phyloP scores from a whole-genome alignment of 2,113 vertebrate genomes.

The Hystrix brachyura region DNA sequence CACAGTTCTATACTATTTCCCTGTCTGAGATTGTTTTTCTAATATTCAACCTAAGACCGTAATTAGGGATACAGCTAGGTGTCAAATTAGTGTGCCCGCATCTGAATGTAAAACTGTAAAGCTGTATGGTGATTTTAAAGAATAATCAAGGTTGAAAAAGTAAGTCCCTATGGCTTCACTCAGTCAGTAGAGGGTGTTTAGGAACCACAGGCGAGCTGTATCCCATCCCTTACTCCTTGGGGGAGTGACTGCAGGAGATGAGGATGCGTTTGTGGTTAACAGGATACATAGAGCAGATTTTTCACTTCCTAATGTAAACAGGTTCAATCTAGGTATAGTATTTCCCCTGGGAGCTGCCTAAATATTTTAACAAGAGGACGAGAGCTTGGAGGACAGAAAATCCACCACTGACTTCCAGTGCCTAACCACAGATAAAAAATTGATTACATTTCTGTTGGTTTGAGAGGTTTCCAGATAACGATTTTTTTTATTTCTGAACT shows the following conservation, averaged over 20 bases:
- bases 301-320: slow-evolving; percentile 86
- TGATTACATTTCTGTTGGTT: slow-evolving; percentile 82
- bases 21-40: slow-evolving; percentile 8
- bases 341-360: slow-evolving; percentile 78
- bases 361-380: slow-evolving; percentile 84
- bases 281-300: slow-evolving; percentile 80
- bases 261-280: slow-evolving; percentile 82
- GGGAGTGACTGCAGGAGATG: slow-evolving; percentile 70
- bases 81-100: slow-evolving; percentile 58
- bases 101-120: slow-evolving; percentile 59
- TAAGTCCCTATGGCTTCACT: neutral
- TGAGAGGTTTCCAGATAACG: slow-evolving; percentile 83
- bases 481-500: slow-evolving; percentile 83
- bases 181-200: slow-evolving; percentile 64
- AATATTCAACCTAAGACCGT: slow-evolving; percentile 38
- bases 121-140: slow-evolving; percentile 61
- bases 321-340: slow-evolving; percentile 77
- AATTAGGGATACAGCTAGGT: slow-evolving; percentile 65
- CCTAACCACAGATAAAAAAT: slow-evolving; percentile 83
- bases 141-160: slow-evolving; percentile 79
- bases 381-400: slow-evolving; percentile 78
- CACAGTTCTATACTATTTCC: neutral
- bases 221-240: slow-evolving; percentile 45
- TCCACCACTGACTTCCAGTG: slow-evolving; percentile 73
- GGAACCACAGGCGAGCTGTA: slow-evolving; percentile 69